Evolutionary conservation across 2,113 vertebrate species (phyloP).

Genomic region (Vanacampus margaritifer): DNA sequence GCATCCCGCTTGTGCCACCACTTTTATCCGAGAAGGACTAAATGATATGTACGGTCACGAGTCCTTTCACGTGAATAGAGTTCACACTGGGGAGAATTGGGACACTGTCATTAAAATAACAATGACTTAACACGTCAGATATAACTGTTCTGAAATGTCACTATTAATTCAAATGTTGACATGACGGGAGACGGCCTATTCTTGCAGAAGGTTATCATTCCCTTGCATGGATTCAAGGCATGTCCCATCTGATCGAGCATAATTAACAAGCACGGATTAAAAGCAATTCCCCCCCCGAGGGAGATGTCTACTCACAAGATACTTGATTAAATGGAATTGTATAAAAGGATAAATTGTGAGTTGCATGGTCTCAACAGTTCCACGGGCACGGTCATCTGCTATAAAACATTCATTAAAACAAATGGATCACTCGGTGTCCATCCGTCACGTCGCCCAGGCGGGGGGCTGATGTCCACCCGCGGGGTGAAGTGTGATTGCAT

Average conservation of each 20-base stretch:
- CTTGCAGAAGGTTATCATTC: conserved; percentile 31
- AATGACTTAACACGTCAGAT: not conserved
- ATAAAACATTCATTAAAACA: conserved; percentile 57
- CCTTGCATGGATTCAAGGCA: conserved; percentile 21
- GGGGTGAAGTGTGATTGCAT: not conserved
- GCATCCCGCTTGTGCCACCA: not conserved
- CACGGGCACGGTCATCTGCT: conserved; percentile 43
- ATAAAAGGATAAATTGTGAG: conserved; percentile 62
- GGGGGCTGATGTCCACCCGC: not conserved
- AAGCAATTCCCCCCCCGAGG: conserved; percentile 36
- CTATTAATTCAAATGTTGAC: not conserved
- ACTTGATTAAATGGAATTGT: conserved; percentile 72
- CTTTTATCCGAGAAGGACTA: not conserved
- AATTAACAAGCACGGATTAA: conserved; percentile 66
- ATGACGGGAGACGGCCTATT: conserved; percentile 10
- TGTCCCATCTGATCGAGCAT: conserved; percentile 54
- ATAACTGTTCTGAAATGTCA: not conserved
- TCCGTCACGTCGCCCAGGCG: not conserved
- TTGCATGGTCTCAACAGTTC: conserved; percentile 53
- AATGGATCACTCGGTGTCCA: conserved; percentile 34
- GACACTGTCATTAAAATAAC: not conserved
- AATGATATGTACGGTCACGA: too few species aligned
- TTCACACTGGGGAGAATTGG: not conserved
- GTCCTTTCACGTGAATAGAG: not conserved
- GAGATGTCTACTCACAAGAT: conserved; percentile 68